Evolutionary conservation across 2,797 vertebrate species (phyloP).

Genomic region (Cheirogaleus major): DNA sequence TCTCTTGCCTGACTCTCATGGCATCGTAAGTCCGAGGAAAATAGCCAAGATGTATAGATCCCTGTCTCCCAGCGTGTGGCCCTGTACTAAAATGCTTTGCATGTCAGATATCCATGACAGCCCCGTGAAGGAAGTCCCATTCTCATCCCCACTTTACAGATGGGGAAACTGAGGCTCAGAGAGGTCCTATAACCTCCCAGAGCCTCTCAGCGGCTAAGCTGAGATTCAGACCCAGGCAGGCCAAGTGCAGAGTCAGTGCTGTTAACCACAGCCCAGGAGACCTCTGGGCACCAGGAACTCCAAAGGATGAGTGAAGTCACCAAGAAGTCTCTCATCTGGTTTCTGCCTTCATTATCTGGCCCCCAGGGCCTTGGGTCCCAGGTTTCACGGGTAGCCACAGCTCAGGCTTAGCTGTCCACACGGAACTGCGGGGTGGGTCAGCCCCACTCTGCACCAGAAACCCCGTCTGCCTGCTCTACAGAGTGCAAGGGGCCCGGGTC

Average conservation of each 20-base stretch:
- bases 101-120: accelerated
- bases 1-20: neutral
- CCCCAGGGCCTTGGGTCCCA: neutral
- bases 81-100: neutral
- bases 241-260: neutral
- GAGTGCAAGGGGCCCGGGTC: neutral
- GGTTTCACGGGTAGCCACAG: neutral
- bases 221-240: neutral
- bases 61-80: neutral
- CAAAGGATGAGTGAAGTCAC: accelerated
- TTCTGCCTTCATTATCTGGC: neutral
- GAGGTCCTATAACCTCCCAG: neutral
- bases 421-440: neutral
- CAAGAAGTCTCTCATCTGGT: neutral
- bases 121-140: neutral
- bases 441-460: neutral
- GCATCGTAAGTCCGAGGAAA: neutral
- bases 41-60: neutral
- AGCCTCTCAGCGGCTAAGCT: neutral
- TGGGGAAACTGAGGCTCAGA: neutral
- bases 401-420: neutral
- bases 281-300: neutral
- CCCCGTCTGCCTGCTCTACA: neutral
- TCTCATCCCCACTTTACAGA: neutral
- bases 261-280: neutral